Percentiles rank a stretch among this genome's conserved stretches.
phyloP scores from a whole-genome alignment of 2,797 vertebrate species.

The Leuciscus waleckii region DNA sequence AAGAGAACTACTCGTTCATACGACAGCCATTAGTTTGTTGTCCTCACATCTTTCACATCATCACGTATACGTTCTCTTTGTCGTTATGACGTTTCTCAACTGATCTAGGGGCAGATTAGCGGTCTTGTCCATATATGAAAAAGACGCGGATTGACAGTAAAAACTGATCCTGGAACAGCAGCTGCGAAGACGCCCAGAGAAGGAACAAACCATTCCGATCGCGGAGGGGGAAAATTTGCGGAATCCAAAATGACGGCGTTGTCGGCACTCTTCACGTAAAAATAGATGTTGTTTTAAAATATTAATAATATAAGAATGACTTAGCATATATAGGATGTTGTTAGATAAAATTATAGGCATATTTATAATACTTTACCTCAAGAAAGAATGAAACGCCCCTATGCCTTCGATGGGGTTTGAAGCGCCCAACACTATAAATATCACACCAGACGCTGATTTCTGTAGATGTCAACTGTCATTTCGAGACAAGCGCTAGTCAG shows the following conservation, averaged over 20 bases:
- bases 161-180: conserved; percentile 43
- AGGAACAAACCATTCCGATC: conserved; percentile 21
- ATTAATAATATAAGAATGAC: rapidly evolving
- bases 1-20: not conserved
- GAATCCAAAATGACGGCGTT: not conserved
- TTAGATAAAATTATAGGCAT: too few relatives aligned
- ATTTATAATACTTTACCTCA: not conserved
- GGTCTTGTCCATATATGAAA: not conserved
- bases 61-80: conserved; percentile 49
- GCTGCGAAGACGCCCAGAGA: not conserved
- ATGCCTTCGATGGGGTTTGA: conserved; percentile 49
- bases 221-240: not conserved
- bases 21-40: conserved; percentile 39
- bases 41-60: conserved; percentile 44
- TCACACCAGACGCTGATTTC: not conserved
- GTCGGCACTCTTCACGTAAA: not conserved
- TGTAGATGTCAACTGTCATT: conserved; percentile 34
- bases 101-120: conserved; percentile 42
- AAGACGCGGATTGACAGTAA: not conserved
- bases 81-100: not conserved
- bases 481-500: rapidly evolving
- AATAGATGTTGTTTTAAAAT: not conserved
- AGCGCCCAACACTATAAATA: conserved; percentile 63
- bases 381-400: conserved; percentile 35
- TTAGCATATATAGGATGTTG: too few relatives aligned